phyloP scores from a whole-genome alignment of 2,797 vertebrate species.

The Apodemus agrarius region DNA sequence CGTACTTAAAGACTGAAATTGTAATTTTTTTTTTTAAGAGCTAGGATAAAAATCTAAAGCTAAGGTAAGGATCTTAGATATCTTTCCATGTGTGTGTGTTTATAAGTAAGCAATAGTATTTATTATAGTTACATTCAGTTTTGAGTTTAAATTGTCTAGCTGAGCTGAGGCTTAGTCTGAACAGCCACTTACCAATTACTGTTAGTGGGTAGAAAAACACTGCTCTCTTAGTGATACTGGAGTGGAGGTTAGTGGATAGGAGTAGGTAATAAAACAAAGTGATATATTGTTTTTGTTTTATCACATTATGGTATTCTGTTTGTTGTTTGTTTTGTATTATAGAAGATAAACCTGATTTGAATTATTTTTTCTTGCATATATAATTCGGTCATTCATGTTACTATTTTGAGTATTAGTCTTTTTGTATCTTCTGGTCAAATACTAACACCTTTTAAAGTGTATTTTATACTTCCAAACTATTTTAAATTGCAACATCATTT shows the following conservation, averaged over 20 bases:
- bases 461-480: constrained; percentile 60
- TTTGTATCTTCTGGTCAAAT: constrained; percentile 64
- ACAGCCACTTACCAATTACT: constrained; percentile 7
- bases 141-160: constrained; percentile 36
- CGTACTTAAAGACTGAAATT: constrained; percentile 85
- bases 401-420: constrained; percentile 61
- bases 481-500: constrained; percentile 58
- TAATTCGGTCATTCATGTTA: constrained; percentile 50
- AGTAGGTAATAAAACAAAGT: constrained; percentile 1
- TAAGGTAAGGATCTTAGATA: constrained; percentile 13
- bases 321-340: constrained; percentile 56
- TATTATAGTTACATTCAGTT: constrained; percentile 49
- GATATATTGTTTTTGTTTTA: constrained; percentile 55
- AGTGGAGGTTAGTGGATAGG: neutral
- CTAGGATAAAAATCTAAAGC: constrained; percentile 57
- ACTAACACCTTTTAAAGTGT: constrained; percentile 61
- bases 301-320: constrained; percentile 24
- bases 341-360: constrained; percentile 23
- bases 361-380: constrained; percentile 40
- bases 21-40: constrained; percentile 65
- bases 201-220: constrained; percentile 21
- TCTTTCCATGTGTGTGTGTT: constrained; percentile 57
- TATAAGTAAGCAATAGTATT: constrained; percentile 48
- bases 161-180: constrained; percentile 48
- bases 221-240: constrained; percentile 43